These are phyloP conservation scores for Pristionchus japonicus DNA, from an alignment of 2,888 invertebrate genomes.

Conservation along the genomic window DNA sequence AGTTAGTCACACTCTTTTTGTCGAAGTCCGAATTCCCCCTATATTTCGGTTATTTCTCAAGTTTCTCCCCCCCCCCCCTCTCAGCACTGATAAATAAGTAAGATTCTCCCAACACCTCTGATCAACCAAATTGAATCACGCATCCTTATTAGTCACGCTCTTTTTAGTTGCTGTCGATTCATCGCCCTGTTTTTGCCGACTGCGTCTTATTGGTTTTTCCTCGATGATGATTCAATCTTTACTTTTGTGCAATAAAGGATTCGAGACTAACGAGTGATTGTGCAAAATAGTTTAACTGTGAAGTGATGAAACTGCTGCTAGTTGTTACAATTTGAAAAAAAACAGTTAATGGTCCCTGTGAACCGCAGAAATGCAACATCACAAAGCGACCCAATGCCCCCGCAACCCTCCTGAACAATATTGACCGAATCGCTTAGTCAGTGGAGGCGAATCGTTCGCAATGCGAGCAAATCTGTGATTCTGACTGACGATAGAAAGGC, in stretches of 20 bases:
- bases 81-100: too few relatives aligned
- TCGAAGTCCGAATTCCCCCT: too few relatives aligned
- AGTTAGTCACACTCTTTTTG: not conserved
- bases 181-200: not conserved
- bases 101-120: not conserved
- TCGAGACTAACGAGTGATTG: too few relatives aligned
- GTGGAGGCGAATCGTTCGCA: not conserved
- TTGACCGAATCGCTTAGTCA: constrained; percentile 22
- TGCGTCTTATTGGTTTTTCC: not conserved
- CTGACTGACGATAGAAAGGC: not conserved
- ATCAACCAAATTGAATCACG: not conserved
- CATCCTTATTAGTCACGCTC: not conserved
- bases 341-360: too few relatives aligned
- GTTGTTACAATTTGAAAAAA: too few relatives aligned
- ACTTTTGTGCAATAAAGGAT: too few relatives aligned
- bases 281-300: too few relatives aligned
- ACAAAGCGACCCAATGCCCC: not conserved
- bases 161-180: not conserved
- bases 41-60: too few relatives aligned
- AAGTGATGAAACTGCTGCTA: too few relatives aligned
- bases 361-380: not conserved
- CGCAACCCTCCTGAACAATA: not conserved
- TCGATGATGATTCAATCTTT: not conserved
- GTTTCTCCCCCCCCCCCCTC: too few relatives aligned
- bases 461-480: not conserved